Percentiles rank a stretch among this genome's conserved stretches.
These are phyloP conservation scores for Ricordea florida DNA, from an alignment of 92 coral and sea anemone genomes.

Conservation along the genomic window DNA sequence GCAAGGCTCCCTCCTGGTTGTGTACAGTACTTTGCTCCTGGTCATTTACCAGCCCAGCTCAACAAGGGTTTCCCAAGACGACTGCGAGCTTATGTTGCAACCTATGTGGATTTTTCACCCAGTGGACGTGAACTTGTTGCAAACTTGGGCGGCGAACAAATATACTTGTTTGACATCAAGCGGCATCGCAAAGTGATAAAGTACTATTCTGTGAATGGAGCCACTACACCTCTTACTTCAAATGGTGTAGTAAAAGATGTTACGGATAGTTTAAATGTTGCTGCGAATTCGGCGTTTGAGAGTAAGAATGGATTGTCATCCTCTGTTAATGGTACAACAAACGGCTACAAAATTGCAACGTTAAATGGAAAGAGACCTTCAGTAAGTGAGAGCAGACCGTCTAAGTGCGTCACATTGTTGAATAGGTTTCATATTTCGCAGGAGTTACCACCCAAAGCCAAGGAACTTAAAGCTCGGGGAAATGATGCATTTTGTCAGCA, in stretches of 20 bases:
- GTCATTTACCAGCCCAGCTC: conserved; percentile 85
- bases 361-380: conserved; percentile 72
- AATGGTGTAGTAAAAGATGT: conserved; percentile 72
- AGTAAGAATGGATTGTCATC: conserved; percentile 46
- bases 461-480: conserved; percentile 76
- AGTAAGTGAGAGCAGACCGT: conserved; percentile 10
- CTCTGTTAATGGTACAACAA: conserved; percentile 71
- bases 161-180: conserved; percentile 86
- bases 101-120: conserved; percentile 88
- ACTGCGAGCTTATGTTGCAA: conserved; percentile 82
- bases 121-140: conserved; percentile 87
- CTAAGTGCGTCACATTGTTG: conserved; percentile 21
- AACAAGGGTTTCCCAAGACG: conserved; percentile 71
- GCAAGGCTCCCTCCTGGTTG: conserved; percentile 81
- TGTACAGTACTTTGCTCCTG: conserved; percentile 96
- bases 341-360: conserved; percentile 75
- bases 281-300: conserved; percentile 5
- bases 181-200: conserved; percentile 56
- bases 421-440: conserved; percentile 8
- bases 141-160: conserved; percentile 95
- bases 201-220: conserved; percentile 64
- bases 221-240: conserved; percentile 42
- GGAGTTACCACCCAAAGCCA: conserved; percentile 78
- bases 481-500: conserved; percentile 94
- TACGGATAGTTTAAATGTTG: conserved; percentile 20